Conservation (phyloP, 2,888 invertebrate species). For the Entomobrya proxima region DNA sequence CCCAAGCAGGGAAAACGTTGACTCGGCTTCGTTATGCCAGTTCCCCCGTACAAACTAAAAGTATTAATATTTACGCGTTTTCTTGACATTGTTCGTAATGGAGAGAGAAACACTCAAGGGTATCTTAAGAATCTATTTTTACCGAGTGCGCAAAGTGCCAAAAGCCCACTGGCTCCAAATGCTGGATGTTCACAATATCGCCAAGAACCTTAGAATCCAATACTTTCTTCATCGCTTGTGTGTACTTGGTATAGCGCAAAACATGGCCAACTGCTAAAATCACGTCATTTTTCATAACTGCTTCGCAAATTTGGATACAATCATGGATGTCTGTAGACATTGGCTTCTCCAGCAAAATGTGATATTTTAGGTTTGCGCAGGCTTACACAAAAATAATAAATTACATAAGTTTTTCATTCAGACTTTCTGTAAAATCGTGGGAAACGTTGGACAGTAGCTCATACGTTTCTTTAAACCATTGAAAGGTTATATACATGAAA, state of each 20-base stretch:
- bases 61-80: neutral
- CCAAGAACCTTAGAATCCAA: conserved; percentile 77
- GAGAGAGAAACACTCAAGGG: neutral
- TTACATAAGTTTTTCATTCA: neutral
- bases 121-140: conserved; percentile 3
- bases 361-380: conserved; percentile 78
- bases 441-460: too few relatives aligned
- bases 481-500: neutral
- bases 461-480: too few relatives aligned
- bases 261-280: conserved; percentile 78
- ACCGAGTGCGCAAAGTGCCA: conserved; percentile 78
- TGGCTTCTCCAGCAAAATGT: conserved; percentile 79
- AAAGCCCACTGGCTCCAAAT: conserved; percentile 78
- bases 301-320: conserved; percentile 77
- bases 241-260: conserved; percentile 77
- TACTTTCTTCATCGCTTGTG: conserved; percentile 77
- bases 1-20: conserved; percentile 77
- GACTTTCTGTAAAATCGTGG: neutral
- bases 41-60: conserved; percentile 77
- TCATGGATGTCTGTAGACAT: conserved; percentile 78
- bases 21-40: conserved; percentile 77
- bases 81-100: neutral
- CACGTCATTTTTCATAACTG: conserved; percentile 77
- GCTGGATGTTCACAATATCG: conserved; percentile 78
- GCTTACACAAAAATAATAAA: conserved; percentile 71